Evolutionary conservation across 2,113 vertebrate species (phyloP), one percentile per base, ranked within the genome.

Genomic region (Hydrolagus affinis): DNA sequence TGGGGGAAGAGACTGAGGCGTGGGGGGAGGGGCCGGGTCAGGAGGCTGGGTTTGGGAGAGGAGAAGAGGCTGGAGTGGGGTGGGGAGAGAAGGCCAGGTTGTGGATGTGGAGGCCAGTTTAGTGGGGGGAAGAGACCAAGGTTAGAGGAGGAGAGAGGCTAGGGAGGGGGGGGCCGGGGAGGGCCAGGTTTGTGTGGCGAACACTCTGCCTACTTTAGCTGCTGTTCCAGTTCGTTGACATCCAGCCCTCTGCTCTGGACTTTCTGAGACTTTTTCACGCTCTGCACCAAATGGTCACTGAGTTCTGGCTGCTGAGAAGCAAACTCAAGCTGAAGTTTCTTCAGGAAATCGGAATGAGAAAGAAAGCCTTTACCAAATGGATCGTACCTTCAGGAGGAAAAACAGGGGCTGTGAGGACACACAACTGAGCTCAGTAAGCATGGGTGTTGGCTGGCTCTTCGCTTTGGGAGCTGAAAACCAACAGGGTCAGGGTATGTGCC

Each of bases 281-380:
- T 89, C 7, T 89, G 86, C 89, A 89, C 87, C 75, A 90, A 89
- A n/a, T 12, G 89, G 15, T 88, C 86, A 44, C 6, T 44, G 44
- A 44, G 6, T 9, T 91, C 89, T 19, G 88, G 87, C 0, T 0
- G 56, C 68, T 86, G 2, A 0, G 89, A 85, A 0, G 70, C 85
- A 85, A 88, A 90, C 57, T 85, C 76, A 8, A 89, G 86, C 2
- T 90, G 88, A 75, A 91, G n/a, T 77, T 90, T 91, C 86, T 92
- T 87, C 56, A 94, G 85, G 86, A 95, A 93, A 77, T 94, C 93
- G 75, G 90, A 88, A 86, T 91, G 91, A 14, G 89, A 90, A 73
- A 94, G 86, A 86, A 87, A 89, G 57, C 93, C 91, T 87, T 87
- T 90, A n/a, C 86, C 89, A 86, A 90, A 87, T 3, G 86, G 86